phyloP scores from a whole-genome alignment of 2,888 invertebrate species.

The Mactromeris polynyma region DNA sequence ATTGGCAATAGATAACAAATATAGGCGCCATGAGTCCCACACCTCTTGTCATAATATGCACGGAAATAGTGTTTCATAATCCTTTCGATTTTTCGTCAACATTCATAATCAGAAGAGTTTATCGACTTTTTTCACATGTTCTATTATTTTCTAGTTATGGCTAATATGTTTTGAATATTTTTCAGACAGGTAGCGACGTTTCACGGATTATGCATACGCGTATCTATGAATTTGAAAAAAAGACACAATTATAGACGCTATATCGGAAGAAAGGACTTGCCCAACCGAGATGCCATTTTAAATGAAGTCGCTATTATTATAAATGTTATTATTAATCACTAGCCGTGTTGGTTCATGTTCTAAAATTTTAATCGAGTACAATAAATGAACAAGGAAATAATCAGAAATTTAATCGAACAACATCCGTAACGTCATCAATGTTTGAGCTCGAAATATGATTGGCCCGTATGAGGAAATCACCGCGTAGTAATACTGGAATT shows the following conservation, averaged over 20 bases:
- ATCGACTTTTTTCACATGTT: not conserved
- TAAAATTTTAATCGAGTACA: not conserved
- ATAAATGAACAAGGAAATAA: not conserved
- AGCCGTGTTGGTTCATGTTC: too few species aligned
- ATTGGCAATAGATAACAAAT: constrained; percentile 12
- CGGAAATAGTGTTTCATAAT: not conserved
- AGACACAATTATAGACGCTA: too few species aligned
- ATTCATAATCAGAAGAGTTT: not conserved
- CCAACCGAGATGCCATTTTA: too few species aligned
- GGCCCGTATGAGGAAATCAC: not conserved
- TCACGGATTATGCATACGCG: too few species aligned
- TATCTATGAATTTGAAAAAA: too few species aligned
- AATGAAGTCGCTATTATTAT: too few species aligned
- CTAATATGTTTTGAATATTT: too few species aligned
- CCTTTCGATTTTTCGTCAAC: constrained; percentile 11
- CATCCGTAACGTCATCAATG: not conserved
- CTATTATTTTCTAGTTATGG: too few species aligned
- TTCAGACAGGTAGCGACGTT: too few species aligned
- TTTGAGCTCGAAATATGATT: not conserved
- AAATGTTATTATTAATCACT: too few species aligned
- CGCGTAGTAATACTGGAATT: not conserved
- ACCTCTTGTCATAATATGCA: not conserved
- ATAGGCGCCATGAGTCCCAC: not conserved
- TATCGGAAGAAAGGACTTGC: too few species aligned
- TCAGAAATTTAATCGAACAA: not conserved